These are phyloP conservation scores for Lasioglossum figueresi DNA, from an alignment of 2,888 invertebrate genomes.

Conservation along the genomic window DNA sequence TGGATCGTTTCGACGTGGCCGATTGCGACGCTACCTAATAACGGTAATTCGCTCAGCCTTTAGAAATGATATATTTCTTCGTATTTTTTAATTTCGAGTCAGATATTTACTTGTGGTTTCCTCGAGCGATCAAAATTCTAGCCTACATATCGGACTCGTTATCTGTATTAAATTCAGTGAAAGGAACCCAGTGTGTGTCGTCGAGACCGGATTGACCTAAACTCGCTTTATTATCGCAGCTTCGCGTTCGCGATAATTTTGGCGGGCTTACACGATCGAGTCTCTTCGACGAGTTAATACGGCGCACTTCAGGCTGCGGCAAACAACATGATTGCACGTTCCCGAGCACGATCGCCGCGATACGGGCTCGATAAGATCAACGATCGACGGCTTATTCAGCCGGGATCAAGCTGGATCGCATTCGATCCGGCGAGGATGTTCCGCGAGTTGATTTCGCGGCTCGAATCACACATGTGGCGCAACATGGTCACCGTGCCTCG, in stretches of 20 bases:
- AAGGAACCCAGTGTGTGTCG: background rate
- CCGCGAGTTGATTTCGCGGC: conserved; percentile 9
- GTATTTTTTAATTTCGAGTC: background rate
- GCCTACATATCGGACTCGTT: background rate
- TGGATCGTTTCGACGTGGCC: background rate
- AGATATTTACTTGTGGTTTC: background rate
- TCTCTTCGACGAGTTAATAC: conserved; percentile 9
- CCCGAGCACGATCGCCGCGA: conserved; percentile 61
- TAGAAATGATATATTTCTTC: background rate
- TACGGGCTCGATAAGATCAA: conserved; percentile 20
- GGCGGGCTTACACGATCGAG: background rate
- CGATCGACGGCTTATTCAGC: conserved; percentile 29
- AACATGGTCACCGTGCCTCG: conserved; percentile 35
- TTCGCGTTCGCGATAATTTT: background rate
- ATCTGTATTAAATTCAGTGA: background rate
- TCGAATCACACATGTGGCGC: conserved; percentile 48
- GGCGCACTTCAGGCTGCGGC: background rate
- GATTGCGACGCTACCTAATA: background rate
- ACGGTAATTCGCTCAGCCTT: conserved; percentile 8
- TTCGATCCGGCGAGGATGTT: background rate
- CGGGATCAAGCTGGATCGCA: conserved; percentile 10
- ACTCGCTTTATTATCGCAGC: conserved; percentile 10
- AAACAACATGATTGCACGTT: conserved; percentile 37
- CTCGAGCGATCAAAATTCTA: too few species aligned
- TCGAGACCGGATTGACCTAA: conserved; percentile 8